Base-by-base conservation (phyloP, 2,888 invertebrate genomes). In the Drosophila subsilvestris region DNA sequence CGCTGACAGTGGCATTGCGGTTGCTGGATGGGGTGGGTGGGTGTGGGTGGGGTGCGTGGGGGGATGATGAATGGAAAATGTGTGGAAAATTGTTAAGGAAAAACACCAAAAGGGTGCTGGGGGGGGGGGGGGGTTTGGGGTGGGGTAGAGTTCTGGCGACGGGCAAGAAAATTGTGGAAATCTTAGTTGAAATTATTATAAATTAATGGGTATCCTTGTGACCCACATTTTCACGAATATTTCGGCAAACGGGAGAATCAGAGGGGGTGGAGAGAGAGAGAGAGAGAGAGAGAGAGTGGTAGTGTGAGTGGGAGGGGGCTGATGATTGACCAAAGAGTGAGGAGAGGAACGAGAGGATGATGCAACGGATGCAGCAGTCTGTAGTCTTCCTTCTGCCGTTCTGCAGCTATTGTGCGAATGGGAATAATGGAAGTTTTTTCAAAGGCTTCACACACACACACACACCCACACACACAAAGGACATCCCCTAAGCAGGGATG, bases 161-260 rank as follows among this genome's bases (percentile, higher is more conserved):
- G 74, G 63, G 62, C 80, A 88, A 86, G 87, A 88, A 56, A 84
- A 88, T 83, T 88, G 73, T 83, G 76, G 37, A 88, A 85, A 88
- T 88, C 89, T 88, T 88, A 88, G 88, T 72, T 86, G 85, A 85
- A 85, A 85, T 88, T 88, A 85, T 85, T 85, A 85, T 88, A 88
- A 88, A 85, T 85, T 85, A 85, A 85, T 85, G 89, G 85, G 75
- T 76, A 85, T 85, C 88, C 85, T 80, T 86, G 87, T 85, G 85
- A 88, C 85, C 85, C 74, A 85, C 74, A 85, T 81, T 85, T 88
- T 67, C 69, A 18, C 70, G 74, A 86, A 82, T 86, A 80, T 77
- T 86, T 78, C 82, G 82, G 51, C 57, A 79, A 76, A 79, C 76
- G 79, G 79, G 79, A 79, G 65, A 51, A 29, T 25, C 53, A 63